phyloP scores from a whole-genome alignment of 2,113 vertebrate genomes.

The Epinephelus cyanopodus region DNA sequence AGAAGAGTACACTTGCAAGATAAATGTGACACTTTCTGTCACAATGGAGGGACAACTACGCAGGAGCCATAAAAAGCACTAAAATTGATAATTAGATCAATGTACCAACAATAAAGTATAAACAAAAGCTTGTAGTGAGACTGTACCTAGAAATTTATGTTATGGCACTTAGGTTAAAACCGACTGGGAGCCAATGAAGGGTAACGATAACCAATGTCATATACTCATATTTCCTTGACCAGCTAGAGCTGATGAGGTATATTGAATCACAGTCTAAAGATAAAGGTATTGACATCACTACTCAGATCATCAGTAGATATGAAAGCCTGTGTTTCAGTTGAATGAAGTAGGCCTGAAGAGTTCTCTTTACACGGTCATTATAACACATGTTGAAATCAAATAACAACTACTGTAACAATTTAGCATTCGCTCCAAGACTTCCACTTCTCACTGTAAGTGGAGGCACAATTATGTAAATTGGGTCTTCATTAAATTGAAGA shows the following conservation, averaged over 20 bases:
- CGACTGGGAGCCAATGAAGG: neutral
- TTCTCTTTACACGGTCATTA: neutral
- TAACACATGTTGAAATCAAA: slow-evolving; percentile 4
- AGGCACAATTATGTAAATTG: slow-evolving; percentile 7
- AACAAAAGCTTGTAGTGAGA: neutral
- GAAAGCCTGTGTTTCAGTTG: neutral
- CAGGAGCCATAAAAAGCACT: neutral
- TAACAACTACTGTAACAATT: neutral
- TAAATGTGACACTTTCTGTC: too few relatives aligned
- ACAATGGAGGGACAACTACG: too few relatives aligned
- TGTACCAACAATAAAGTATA: neutral
- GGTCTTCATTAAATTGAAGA: neutral
- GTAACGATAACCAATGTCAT: neutral
- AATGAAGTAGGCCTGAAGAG: neutral
- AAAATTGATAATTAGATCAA: neutral
- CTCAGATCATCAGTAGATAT: neutral
- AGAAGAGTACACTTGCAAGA: too few relatives aligned
- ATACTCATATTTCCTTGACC: neutral
- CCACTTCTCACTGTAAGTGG: neutral
- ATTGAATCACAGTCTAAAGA: neutral
- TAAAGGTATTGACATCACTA: neutral
- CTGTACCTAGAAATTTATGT: neutral
- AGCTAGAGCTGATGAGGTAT: neutral
- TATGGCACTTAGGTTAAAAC: neutral
- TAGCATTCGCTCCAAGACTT: neutral